Conservation (phyloP, 35 echinoderm and acorn worm species). For the Amphiura filiformis region DNA sequence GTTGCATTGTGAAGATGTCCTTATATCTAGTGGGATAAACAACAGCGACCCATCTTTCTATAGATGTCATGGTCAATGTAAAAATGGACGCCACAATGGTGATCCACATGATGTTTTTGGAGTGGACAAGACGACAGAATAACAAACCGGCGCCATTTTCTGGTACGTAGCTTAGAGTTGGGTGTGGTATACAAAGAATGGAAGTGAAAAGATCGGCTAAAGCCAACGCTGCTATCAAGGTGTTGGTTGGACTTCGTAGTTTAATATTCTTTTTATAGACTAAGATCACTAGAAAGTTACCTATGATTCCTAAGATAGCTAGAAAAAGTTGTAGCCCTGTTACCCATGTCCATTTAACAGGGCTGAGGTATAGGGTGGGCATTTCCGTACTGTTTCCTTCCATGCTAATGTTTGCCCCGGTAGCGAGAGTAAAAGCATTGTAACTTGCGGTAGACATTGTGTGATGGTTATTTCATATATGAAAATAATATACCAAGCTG, state of each 20-base stretch:
- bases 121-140: slow-evolving; percentile 59
- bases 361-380: background rate
- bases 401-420: background rate
- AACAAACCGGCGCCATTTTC: slow-evolving; percentile 3
- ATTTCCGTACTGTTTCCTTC: background rate
- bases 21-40: slow-evolving; percentile 54
- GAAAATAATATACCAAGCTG: no score
- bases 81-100: slow-evolving; percentile 75
- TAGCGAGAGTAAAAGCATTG: no score
- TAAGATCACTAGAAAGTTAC: slow-evolving; percentile 51
- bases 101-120: slow-evolving; percentile 69
- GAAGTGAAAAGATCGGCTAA: slow-evolving; percentile 82
- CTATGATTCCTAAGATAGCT: slow-evolving; percentile 55
- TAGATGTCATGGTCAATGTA: slow-evolving; percentile 57
- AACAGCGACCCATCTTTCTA: slow-evolving; percentile 77
- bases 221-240: slow-evolving; percentile 56
- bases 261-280: slow-evolving; percentile 39
- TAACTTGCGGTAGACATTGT: no score
- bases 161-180: slow-evolving; percentile 11
- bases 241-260: slow-evolving; percentile 48
- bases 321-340: slow-evolving; percentile 32
- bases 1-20: slow-evolving; percentile 39
- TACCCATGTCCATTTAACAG: slow-evolving; percentile 47
- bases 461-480: no score
- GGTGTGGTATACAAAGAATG: slow-evolving; percentile 38